Conservation (phyloP, 2,888 invertebrate species). For the Piscicola geometra region DNA sequence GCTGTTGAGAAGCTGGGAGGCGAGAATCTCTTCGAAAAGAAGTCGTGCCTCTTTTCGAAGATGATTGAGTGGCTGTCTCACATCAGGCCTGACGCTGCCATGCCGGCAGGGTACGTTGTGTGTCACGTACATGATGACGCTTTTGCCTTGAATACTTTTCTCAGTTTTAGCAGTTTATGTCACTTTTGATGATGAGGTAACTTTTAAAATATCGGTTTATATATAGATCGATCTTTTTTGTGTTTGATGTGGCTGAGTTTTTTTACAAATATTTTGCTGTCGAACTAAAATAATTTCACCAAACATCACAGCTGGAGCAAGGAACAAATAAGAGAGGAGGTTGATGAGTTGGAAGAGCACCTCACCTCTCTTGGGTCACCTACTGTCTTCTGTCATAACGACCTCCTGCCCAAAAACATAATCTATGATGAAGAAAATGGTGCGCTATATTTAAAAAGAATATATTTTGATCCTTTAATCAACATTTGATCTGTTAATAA, state of each 20-base stretch:
- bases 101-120: not conserved
- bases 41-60: constrained; percentile 20
- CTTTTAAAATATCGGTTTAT: no score
- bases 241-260: no score
- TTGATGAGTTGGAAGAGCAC: constrained; percentile 66
- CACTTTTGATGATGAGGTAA: no score
- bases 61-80: constrained; percentile 25
- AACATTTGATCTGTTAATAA: no score
- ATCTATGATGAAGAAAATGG: constrained; percentile 67
- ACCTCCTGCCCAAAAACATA: constrained; percentile 87
- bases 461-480: not conserved
- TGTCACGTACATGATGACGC: no score
- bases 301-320: constrained; percentile 64
- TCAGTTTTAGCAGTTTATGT: no score
- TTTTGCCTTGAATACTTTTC: not conserved
- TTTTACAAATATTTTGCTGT: no score
- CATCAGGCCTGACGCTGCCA: constrained; percentile 7
- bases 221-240: no score
- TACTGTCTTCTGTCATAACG: constrained; percentile 92
- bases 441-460: not conserved
- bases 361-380: constrained; percentile 63
- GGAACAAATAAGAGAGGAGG: constrained; percentile 48
- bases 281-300: no score
- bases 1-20: constrained; percentile 9
- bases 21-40: constrained; percentile 10